Conservation (phyloP, 92 coral and sea anemone species). For the Umimayanthus chanpuru region DNA sequence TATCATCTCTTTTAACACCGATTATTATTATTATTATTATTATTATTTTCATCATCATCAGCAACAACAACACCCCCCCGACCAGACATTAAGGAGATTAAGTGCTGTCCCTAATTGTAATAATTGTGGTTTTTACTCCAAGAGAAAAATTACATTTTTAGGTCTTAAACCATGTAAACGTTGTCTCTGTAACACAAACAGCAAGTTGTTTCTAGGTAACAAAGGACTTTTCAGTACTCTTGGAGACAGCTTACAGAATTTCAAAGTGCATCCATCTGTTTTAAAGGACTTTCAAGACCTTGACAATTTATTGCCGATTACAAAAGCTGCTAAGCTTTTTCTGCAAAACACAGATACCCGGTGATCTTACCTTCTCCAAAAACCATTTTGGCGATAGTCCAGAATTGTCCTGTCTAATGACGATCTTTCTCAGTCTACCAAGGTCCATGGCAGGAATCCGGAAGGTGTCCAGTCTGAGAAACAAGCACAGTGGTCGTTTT, state of each 20-base stretch:
- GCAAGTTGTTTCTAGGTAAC: too few relatives aligned
- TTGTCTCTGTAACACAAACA: too few relatives aligned
- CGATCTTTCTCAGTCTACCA: conserved; percentile 67
- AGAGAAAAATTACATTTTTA: too few relatives aligned
- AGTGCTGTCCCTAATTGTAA: too few relatives aligned
- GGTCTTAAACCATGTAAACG: too few relatives aligned
- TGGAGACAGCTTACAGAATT: too few relatives aligned
- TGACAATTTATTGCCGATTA: background rate
- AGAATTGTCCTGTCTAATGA: conserved; percentile 72
- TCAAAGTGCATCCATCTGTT: too few relatives aligned
- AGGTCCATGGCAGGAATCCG: conserved; percentile 83
- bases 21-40: background rate
- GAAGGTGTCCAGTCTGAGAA: conserved; percentile 74
- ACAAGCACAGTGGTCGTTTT: background rate
- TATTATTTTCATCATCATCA: too few relatives aligned
- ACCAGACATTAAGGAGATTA: too few relatives aligned
- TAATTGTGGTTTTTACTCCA: too few relatives aligned
- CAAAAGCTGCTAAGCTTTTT: background rate
- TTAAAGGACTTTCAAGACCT: background rate
- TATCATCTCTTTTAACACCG: background rate
- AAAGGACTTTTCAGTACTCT: too few relatives aligned
- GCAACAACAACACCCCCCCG: too few relatives aligned
- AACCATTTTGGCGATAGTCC: conserved; percentile 86
- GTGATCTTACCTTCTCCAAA: conserved; percentile 64
- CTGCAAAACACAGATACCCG: background rate